Evolutionary conservation across 2,113 vertebrate genomes (phyloP), one percentile per base, ranked within the genome.

Genomic region (Nothoprocta perdicaria): DNA sequence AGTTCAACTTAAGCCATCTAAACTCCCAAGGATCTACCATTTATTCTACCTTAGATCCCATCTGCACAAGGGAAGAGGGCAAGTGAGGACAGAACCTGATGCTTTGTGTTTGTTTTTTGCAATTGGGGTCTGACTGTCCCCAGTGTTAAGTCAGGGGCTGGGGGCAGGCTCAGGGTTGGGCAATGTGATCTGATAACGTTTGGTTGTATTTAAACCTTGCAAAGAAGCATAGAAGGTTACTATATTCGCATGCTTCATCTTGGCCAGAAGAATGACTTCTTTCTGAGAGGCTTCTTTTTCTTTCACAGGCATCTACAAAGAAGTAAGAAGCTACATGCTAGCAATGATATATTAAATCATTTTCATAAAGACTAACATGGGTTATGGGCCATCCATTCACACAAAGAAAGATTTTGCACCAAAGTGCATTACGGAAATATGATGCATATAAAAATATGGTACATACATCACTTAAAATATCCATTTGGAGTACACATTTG

Each of bases 171-270:
- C 40, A 55, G 21, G 24, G 13, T 23, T 57, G 26, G 15, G 23
- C 31, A 88, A 18, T 31, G 65, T 18, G 17, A 60, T 45, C 43
- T 46, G 73, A 8, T 12, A 31, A 21, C 22, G 2, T 68, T 88
- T 76, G 27, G 9, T 35, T 94, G 55, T 65, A n/a, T n/a, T n/a
- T 79, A 92, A 92, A 99, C 99, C 99, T 97, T 98, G 95, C 94
- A 99, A 97, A 6, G 98, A 98, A 31, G 75, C 65, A 80, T 98
- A 98, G 97, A 99, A 99, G 22, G 97, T 74, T 23, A 99, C 98
- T 21, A 99, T 98, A 96, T 99, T 99, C 8, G 98, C 97, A 63
- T 99, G 99, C n/a, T 98, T 98, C 98, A 99, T 99, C 95, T 97
- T 98, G 12, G 98, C 98, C 88, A 99, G 96, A 83, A 99, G 97